Conservation (phyloP, 2,888 invertebrate species). For the Pristionchus japonicus region DNA sequence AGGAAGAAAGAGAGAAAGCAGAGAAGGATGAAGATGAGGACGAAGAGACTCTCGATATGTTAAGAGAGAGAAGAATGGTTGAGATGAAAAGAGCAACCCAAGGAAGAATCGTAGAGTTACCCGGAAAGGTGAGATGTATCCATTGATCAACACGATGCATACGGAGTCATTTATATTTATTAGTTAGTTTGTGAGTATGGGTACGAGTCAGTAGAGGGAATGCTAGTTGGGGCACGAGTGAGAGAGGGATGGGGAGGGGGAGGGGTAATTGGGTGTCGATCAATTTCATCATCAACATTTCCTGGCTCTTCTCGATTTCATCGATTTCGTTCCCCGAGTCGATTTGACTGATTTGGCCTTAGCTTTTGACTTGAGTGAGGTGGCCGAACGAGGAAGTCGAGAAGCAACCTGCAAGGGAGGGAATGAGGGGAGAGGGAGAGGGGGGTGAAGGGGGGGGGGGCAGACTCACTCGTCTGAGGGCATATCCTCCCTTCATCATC, state of each 20-base stretch:
- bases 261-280: neutral
- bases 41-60: constrained; percentile 60
- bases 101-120: constrained; percentile 65
- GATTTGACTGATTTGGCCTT: neutral
- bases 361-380: neutral
- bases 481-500: neutral
- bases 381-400: neutral
- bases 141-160: neutral
- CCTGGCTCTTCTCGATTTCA: neutral
- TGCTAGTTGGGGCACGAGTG: neutral
- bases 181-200: neutral
- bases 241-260: neutral
- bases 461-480: neutral
- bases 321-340: neutral
- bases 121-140: constrained; percentile 55
- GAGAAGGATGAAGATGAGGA: constrained; percentile 50
- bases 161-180: neutral
- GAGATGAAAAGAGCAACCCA: constrained; percentile 60
- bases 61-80: constrained; percentile 60
- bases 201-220: no score
- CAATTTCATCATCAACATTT: neutral
- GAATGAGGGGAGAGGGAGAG: neutral
- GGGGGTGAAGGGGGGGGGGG: neutral
- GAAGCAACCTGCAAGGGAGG: neutral
- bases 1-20: constrained; percentile 50